Conservation (phyloP, 37 sponge, comb jelly and placozoan species). For the Theonella swinhoei region DNA sequence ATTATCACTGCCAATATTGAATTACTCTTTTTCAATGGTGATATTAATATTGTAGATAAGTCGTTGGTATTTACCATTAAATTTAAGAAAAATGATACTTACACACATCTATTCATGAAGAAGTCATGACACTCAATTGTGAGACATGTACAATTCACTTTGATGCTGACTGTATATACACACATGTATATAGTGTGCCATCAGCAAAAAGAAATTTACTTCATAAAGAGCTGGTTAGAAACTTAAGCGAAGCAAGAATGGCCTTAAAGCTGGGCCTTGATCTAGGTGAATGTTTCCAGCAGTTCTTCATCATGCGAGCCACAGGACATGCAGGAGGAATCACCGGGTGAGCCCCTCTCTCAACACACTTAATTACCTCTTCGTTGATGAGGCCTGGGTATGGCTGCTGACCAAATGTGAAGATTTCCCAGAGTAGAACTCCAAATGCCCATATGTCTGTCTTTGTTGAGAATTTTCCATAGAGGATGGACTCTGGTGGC, state of each 20-base stretch:
- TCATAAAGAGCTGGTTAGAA: background rate
- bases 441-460: conserved; percentile 71
- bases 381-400: conserved; percentile 43
- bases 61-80: no score
- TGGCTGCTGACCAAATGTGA: conserved; percentile 64
- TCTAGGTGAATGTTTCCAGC: conserved; percentile 44
- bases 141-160: no score
- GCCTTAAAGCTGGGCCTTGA: conserved; percentile 39
- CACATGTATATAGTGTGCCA: background rate
- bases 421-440: conserved; percentile 67
- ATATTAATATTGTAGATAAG: no score
- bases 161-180: no score
- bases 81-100: no score
- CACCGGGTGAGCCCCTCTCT: conserved; percentile 13
- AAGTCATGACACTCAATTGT: no score
- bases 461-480: conserved; percentile 56
- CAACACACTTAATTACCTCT: conserved; percentile 41
- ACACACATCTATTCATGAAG: no score
- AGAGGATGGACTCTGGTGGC: conserved; percentile 57
- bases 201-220: background rate
- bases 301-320: conserved; percentile 39
- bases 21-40: no score
- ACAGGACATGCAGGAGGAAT: conserved; percentile 26
- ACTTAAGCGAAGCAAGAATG: background rate
- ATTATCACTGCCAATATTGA: background rate